Evolutionary conservation across 1,140 invertebrate genomes (phyloP), one percentile per base, ranked within the genome.

Genomic region (Panagrolaimus sp.): DNA sequence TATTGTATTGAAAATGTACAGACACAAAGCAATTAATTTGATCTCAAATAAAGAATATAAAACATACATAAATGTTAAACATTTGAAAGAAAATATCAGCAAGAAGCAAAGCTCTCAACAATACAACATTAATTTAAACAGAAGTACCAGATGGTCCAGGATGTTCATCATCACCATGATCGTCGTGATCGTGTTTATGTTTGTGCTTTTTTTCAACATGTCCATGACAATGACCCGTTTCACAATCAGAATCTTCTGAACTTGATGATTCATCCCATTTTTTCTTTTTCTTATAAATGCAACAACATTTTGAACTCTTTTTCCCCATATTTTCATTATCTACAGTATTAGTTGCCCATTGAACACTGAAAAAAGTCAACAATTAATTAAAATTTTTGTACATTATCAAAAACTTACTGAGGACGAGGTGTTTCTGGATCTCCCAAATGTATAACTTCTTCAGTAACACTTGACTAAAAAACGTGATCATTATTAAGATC

Each of bases 251-350:
- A 48, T 78, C 75, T 13, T 75, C 75, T 11, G 53, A 45, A 9
- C 75, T 65, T 0, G 78, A 77, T n/a, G 42, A 46, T 27, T 78
- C 77, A 57, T 80, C 64, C 78, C 78, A 78, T 11, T 74, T 62
- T 16, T 70, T 74, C n/a, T 68, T 61, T 45, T 78, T 78, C 67
- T 79, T 78, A 64, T 76, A 78, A 46, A 78, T 78, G 66, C 77
- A 78, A 62, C 77, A 78, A 47, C 75, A 77, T 51, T 77, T 77
- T 20, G 75, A 77, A 51, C 78, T 77, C 65, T 79, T 78, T 66
- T 78, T 77, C 8, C 67, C 73, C 57, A 78, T 9, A 20, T 65
- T 20, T 66, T 77, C 75, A 53, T 77, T 77, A 57, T 77, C 75
- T 9, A 77, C 75, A 9, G 76, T 78, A 44, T 78, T 73, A 4